These are phyloP conservation scores for Pomacea maculata DNA, from an alignment of 1,140 invertebrate genomes.

Conservation along the genomic window DNA sequence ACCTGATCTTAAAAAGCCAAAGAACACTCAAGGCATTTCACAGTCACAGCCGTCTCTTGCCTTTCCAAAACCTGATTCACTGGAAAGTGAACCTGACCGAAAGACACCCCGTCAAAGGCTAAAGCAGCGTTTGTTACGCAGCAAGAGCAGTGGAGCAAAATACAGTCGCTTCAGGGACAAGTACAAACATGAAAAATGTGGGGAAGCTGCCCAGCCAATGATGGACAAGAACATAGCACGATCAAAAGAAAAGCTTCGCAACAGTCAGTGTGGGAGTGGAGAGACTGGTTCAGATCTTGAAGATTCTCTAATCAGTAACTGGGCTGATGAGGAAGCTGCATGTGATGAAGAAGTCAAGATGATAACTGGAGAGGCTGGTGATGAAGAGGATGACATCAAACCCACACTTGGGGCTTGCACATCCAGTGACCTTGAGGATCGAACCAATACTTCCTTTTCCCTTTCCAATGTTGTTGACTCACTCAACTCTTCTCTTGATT, in stretches of 20 bases:
- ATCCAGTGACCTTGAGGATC: conserved; percentile 34
- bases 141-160: conserved; percentile 42
- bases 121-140: conserved; percentile 37
- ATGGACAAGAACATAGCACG: conserved; percentile 20
- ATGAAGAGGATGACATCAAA: conserved; percentile 46
- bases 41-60: conserved; percentile 38
- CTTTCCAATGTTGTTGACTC: conserved; percentile 25
- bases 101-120: conserved; percentile 28
- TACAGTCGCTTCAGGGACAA: conserved; percentile 45
- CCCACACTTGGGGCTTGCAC: conserved; percentile 37
- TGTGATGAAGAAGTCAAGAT: conserved; percentile 55
- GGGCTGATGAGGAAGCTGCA: conserved; percentile 51
- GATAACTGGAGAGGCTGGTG: conserved; percentile 50
- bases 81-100: conserved; percentile 26
- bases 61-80: conserved; percentile 22
- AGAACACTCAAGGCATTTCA: conserved; percentile 30
- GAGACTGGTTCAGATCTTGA: conserved; percentile 48
- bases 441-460: conserved; percentile 17
- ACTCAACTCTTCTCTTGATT: conserved; percentile 12
- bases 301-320: conserved; percentile 46
- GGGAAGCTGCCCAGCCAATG: conserved; percentile 19
- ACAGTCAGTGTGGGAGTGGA: conserved; percentile 37
- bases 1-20: conserved; percentile 15
- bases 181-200: conserved; percentile 32
- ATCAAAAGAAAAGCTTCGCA: conserved; percentile 31